These are phyloP conservation scores for Tupiocoris notatus DNA, from an alignment of 2,888 invertebrate genomes.

Conservation along the genomic window DNA sequence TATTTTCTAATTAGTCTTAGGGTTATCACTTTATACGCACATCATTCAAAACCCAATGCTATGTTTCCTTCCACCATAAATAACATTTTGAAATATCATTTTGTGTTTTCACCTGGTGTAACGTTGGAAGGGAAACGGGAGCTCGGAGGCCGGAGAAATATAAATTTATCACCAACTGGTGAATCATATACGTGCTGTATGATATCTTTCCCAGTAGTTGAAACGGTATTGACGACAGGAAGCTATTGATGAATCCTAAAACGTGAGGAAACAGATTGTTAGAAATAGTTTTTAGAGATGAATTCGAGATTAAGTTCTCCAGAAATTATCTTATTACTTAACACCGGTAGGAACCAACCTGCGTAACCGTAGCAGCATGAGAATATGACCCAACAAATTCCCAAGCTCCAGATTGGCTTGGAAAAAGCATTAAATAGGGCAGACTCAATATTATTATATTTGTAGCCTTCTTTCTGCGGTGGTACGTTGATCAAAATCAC, in stretches of 20 bases:
- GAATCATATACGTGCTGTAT: background rate
- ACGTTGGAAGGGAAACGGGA: background rate
- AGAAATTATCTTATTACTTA: no score
- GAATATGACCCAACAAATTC: background rate
- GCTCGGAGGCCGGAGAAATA: background rate
- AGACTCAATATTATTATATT: background rate
- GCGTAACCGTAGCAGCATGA: background rate
- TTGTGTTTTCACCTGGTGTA: background rate
- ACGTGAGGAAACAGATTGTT: no score
- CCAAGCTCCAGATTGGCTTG: background rate
- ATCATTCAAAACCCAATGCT: no score
- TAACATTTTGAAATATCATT: no score
- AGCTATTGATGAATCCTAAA: background rate
- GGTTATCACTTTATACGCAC: no score
- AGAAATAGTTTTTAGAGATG: no score
- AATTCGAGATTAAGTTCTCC: no score
- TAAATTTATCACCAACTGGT: background rate
- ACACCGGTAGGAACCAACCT: no score
- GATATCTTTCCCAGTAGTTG: background rate
- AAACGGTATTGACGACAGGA: background rate
- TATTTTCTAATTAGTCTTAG: no score
- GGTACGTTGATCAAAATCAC: background rate
- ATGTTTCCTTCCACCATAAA: no score
- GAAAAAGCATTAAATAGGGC: background rate
- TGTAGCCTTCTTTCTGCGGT: background rate